These are phyloP conservation scores for Cynocephalus volans DNA, from an alignment of 2,113 vertebrate genomes.

Conservation along the genomic window DNA sequence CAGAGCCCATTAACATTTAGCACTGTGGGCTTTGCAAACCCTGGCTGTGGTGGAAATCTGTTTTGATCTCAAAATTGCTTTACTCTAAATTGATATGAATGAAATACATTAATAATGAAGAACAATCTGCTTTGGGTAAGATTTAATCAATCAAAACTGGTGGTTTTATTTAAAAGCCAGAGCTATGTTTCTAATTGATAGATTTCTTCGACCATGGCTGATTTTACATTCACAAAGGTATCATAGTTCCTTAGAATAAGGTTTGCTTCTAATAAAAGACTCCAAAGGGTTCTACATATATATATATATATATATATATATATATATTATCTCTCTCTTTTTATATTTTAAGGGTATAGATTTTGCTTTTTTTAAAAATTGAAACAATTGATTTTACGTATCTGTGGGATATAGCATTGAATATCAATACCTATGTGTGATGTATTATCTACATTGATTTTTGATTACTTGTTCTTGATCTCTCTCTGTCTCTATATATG, in stretches of 20 bases:
- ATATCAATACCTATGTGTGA: too few relatives aligned
- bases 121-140: background rate
- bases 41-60: background rate
- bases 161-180: conserved; percentile 26
- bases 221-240: conserved; percentile 4
- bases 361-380: too few relatives aligned
- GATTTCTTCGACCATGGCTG: background rate
- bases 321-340: too few relatives aligned
- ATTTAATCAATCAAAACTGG: background rate
- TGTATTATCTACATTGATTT: background rate
- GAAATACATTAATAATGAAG: conserved; percentile 4
- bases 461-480: background rate
- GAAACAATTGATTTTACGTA: too few relatives aligned
- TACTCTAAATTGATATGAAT: conserved; percentile 32
- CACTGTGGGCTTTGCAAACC: conserved; percentile 27
- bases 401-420: too few relatives aligned
- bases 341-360: too few relatives aligned
- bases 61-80: conserved; percentile 53
- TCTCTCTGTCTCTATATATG: background rate
- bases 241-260: background rate
- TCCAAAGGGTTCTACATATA: background rate
- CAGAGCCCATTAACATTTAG: background rate
- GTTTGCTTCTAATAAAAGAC: conserved; percentile 27
- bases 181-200: background rate
- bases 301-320: too few relatives aligned